Percentiles rank a stretch among this genome's conserved stretches.
Evolutionary conservation across 2,113 vertebrate genomes (phyloP).

Genomic region (Burhinus oedicnemus): DNA sequence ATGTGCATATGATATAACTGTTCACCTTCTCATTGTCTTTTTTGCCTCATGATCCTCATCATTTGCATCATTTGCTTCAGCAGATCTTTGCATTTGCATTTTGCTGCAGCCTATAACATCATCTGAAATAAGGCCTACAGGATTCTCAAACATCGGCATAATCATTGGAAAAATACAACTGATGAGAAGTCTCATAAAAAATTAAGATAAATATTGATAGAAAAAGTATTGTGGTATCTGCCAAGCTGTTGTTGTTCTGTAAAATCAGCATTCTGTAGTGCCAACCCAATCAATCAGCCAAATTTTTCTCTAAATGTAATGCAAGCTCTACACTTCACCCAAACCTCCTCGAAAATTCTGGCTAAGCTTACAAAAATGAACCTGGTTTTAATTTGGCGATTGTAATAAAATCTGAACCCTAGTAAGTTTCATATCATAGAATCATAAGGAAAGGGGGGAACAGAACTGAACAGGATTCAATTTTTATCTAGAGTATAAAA

Average conservation of each 20-base stretch:
- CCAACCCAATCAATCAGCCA: not conserved
- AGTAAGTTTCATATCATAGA: not conserved
- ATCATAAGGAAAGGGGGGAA: not conserved
- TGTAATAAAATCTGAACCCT: not conserved
- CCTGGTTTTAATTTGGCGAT: not conserved
- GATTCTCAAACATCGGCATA: not conserved
- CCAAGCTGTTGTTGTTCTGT: not conserved
- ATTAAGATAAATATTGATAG: not conserved
- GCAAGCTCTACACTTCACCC: not conserved
- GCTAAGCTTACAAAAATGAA: not conserved
- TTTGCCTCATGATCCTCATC: not conserved
- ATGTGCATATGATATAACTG: not conserved
- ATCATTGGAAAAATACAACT: not conserved
- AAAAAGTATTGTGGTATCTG: not conserved
- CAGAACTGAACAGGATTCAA: not conserved
- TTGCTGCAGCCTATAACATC: not conserved
- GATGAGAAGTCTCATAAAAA: not conserved
- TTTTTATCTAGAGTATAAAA: not conserved
- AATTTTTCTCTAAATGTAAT: not conserved
- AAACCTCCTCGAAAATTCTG: not conserved
- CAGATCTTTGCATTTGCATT: not conserved
- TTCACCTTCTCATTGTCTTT: not conserved
- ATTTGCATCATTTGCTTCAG: not conserved
- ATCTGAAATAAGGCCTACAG: not conserved
- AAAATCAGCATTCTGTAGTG: not conserved